These are phyloP conservation scores for Meriones psammophilus DNA, from an alignment of 2,797 vertebrate genomes.

Conservation along the genomic window DNA sequence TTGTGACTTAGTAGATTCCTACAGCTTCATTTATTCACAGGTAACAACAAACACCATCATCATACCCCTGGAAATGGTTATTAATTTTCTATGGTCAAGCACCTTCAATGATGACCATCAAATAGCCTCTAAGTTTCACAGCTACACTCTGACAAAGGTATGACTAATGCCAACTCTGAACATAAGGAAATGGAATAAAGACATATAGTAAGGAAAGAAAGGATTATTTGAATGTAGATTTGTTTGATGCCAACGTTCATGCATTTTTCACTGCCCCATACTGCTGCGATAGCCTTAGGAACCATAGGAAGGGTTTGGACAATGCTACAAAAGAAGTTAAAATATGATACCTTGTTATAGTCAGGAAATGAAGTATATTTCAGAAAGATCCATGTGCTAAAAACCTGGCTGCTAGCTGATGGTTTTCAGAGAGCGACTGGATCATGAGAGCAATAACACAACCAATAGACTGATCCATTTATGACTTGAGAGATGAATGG, in stretches of 20 bases:
- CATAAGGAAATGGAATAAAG: conserved; percentile 3
- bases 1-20: background rate
- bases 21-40: background rate
- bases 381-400: background rate
- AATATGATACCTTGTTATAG: background rate
- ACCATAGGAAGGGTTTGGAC: background rate
- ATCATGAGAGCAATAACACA: background rate
- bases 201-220: background rate
- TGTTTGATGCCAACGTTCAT: background rate
- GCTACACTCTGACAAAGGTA: background rate
- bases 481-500: background rate
- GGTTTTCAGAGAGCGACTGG: background rate
- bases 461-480: background rate
- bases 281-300: background rate
- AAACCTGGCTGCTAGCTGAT: background rate
- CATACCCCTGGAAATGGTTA: conserved; percentile 2
- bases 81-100: conserved; percentile 17
- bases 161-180: background rate
- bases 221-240: background rate
- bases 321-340: background rate
- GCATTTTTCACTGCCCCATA: background rate
- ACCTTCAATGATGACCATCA: background rate
- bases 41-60: background rate
- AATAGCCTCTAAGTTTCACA: background rate
- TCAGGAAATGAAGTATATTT: background rate